Evolutionary conservation across 2,797 vertebrate genomes (phyloP).

Genomic region (Alectoris magna): DNA sequence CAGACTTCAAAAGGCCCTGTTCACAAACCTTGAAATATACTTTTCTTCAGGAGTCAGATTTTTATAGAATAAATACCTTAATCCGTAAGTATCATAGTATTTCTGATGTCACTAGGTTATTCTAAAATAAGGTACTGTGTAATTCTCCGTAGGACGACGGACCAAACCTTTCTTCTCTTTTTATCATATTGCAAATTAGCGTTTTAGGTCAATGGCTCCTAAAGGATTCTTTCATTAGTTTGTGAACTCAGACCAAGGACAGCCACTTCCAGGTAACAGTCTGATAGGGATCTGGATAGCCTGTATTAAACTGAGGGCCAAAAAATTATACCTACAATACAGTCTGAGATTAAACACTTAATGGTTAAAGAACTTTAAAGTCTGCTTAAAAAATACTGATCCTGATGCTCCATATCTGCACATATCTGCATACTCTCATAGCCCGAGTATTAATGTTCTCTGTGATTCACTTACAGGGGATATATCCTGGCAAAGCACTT

Average conservation of each 20-base stretch:
- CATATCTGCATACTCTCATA: not conserved
- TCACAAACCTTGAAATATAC: not conserved
- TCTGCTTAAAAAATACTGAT: not conserved
- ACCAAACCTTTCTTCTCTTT: not conserved
- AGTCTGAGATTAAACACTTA: not conserved
- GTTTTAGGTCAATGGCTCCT: not conserved
- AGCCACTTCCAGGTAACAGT: not conserved
- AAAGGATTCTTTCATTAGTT: not conserved
- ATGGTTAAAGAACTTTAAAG: not conserved
- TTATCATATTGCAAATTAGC: not conserved
- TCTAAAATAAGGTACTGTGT: not conserved
- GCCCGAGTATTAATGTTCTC: not conserved
- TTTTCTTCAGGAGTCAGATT: not conserved
- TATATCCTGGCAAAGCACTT: not conserved
- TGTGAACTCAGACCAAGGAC: not conserved
- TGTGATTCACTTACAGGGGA: accelerated
- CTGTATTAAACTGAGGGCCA: not conserved
- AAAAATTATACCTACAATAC: not conserved
- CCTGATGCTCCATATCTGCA: not conserved
- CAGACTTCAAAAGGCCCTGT: not conserved
- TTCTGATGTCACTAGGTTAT: not conserved
- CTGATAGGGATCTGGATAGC: not conserved
- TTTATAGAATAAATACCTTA: not conserved
- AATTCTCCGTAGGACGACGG: not conserved
- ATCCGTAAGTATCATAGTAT: not conserved